Percentiles rank a stretch among this genome's conserved stretches.
These are phyloP conservation scores for Agelaius tricolor DNA, from an alignment of 2,113 vertebrate genomes.

Conservation along the genomic window DNA sequence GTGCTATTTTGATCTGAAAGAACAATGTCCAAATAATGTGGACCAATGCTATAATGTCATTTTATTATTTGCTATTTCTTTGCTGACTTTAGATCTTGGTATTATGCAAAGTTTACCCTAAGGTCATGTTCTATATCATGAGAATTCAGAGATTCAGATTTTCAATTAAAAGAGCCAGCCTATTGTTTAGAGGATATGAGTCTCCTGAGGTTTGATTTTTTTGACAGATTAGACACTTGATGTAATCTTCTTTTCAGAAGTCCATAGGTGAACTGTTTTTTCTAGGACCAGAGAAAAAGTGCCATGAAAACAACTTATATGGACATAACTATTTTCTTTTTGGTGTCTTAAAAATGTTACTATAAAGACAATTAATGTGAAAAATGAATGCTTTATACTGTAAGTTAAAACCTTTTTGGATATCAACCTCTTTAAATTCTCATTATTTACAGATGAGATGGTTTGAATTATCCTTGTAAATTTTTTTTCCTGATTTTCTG, in stretches of 20 bases:
- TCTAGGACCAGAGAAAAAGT: neutral
- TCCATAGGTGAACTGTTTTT: neutral
- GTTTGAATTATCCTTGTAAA: constrained; percentile 47
- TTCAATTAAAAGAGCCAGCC: neutral
- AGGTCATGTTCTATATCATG: neutral
- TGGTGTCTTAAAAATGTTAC: neutral
- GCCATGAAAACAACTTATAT: neutral
- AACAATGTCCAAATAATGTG: neutral
- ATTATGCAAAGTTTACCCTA: neutral
- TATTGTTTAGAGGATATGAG: neutral
- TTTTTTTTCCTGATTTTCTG: constrained; percentile 27
- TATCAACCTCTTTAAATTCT: constrained; percentile 67
- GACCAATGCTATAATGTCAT: neutral
- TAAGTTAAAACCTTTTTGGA: constrained; percentile 42
- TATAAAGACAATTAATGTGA: constrained; percentile 44
- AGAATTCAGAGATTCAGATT: neutral
- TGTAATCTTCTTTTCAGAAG: neutral
- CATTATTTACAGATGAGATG: constrained; percentile 72
- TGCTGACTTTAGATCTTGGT: neutral
- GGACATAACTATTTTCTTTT: constrained; percentile 1
- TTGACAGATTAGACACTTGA: neutral
- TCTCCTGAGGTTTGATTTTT: neutral
- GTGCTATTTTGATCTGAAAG: neutral
- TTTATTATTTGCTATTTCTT: neutral
- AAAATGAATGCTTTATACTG: constrained; percentile 36